Evolutionary conservation across 2,888 invertebrate genomes (phyloP).

Genomic region (Onchidella celtica): DNA sequence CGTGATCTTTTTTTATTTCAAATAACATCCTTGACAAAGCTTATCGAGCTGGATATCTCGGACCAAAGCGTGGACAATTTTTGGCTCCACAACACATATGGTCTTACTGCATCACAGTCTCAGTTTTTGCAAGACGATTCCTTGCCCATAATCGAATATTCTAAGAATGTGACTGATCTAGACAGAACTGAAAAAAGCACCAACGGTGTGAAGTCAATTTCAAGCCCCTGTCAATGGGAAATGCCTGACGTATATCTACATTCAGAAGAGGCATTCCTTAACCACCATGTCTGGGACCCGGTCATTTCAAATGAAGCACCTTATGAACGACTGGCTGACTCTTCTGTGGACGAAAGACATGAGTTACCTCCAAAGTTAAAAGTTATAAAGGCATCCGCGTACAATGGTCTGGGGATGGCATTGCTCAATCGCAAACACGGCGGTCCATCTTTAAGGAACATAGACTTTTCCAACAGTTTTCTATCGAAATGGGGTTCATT

Average conservation of each 20-base stretch:
- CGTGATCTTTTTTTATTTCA: neutral
- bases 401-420: neutral
- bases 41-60: neutral
- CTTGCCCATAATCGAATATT: too few species aligned
- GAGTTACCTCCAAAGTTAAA: conserved; percentile 2
- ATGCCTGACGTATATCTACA: too few species aligned
- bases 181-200: too few species aligned
- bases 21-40: neutral
- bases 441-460: neutral
- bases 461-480: conserved; percentile 27
- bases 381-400: neutral
- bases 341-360: too few species aligned
- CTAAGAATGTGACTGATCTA: too few species aligned
- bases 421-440: neutral
- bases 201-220: neutral
- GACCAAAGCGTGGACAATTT: neutral
- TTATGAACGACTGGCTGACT: neutral
- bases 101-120: too few species aligned
- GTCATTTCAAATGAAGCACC: too few species aligned
- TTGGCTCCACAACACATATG: too few species aligned
- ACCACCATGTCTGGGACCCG: too few species aligned
- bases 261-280: too few species aligned
- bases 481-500: conserved; percentile 4
- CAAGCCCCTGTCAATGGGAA: too few species aligned
- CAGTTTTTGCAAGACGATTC: too few species aligned